phyloP scores from a whole-genome alignment of 2,113 vertebrate genomes.

The Acanthisitta chloris region DNA sequence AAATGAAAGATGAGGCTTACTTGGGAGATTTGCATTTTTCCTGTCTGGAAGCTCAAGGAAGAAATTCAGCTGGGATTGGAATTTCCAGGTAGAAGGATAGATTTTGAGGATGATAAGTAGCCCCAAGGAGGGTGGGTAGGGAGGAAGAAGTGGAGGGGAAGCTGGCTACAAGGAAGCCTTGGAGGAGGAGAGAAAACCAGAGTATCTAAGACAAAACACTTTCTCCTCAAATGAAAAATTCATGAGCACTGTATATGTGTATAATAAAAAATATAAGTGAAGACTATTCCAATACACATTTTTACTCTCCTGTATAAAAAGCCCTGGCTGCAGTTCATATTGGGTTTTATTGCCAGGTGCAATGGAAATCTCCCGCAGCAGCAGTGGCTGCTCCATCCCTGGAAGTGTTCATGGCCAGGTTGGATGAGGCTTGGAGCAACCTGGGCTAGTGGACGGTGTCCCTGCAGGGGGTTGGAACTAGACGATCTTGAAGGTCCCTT shows the following conservation, averaged over 20 bases:
- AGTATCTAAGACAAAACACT: background rate
- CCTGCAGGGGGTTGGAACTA: too few relatives aligned
- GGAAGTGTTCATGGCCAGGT: too few relatives aligned
- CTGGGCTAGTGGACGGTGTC: too few relatives aligned
- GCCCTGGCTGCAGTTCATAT: background rate
- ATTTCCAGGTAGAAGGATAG: background rate
- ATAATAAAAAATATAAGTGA: background rate
- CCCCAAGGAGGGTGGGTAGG: background rate
- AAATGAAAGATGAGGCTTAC: background rate
- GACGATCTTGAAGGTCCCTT: too few relatives aligned
- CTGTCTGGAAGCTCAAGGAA: background rate
- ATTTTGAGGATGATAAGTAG: background rate
- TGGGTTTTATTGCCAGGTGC: background rate
- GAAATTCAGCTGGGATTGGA: background rate
- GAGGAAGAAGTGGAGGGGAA: background rate
- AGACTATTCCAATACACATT: background rate
- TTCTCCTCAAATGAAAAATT: background rate
- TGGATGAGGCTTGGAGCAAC: too few relatives aligned
- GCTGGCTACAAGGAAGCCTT: background rate
- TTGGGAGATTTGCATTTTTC: background rate
- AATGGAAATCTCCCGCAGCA: background rate
- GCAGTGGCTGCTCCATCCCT: too few relatives aligned
- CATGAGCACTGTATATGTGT: background rate
- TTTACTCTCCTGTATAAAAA: background rate
- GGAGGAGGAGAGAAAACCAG: background rate